Percentiles rank a stretch among this genome's conserved stretches.
phyloP scores from a whole-genome alignment of 2,113 vertebrate species.

The Chionodraco myersi region DNA sequence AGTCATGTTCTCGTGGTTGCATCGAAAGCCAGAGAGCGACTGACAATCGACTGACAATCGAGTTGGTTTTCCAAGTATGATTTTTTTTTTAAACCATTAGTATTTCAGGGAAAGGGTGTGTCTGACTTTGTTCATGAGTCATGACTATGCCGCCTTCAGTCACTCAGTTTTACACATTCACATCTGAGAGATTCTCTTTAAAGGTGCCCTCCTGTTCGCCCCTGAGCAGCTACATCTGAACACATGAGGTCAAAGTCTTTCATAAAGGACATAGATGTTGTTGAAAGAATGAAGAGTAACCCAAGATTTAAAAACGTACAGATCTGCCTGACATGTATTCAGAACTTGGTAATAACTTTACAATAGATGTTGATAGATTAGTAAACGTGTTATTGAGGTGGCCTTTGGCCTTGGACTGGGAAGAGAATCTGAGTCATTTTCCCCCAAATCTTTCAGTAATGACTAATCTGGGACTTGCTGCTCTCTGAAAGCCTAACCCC shows the following conservation, averaged over 20 bases:
- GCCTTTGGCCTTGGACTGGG: background rate
- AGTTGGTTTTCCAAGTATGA: background rate
- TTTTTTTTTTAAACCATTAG: background rate
- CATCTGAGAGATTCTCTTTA: background rate
- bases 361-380: background rate
- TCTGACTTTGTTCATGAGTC: background rate
- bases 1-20: constrained; percentile 24
- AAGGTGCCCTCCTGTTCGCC: constrained; percentile 6
- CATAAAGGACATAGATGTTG: background rate
- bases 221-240: background rate
- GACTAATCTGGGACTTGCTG: background rate
- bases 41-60: constrained; percentile 4
- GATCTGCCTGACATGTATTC: background rate
- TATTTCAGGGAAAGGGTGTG: background rate
- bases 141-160: background rate
- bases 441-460: background rate
- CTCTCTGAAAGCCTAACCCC: background rate
- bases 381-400: background rate
- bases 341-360: background rate
- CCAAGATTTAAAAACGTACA: background rate
- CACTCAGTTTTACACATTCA: background rate
- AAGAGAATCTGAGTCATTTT: background rate
- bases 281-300: background rate
- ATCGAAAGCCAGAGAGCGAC: constrained; percentile 1
- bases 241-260: background rate